Conservation (phyloP, 2,888 invertebrate genomes). For the Pheosia gnoma region DNA sequence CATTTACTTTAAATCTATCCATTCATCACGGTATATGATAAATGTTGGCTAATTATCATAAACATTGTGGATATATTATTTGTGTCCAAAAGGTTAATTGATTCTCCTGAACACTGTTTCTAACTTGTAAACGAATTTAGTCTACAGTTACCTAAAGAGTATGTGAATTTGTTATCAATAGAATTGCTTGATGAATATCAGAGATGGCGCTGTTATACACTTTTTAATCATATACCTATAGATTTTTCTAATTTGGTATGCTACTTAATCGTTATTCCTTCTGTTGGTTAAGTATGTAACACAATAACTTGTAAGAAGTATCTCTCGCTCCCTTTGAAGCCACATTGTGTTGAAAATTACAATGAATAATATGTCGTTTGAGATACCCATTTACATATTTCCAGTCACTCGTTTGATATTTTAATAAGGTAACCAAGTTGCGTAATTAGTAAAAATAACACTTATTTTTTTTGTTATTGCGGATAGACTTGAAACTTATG, state of each 20-base stretch:
- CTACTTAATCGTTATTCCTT: not conserved
- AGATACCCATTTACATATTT: too few species aligned
- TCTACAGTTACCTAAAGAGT: not conserved
- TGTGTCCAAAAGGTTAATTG: constrained; percentile 22
- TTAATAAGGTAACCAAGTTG: too few species aligned
- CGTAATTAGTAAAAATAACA: too few species aligned
- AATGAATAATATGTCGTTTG: not conserved
- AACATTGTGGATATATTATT: constrained; percentile 18
- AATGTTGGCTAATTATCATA: constrained; percentile 16
- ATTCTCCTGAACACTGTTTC: constrained; percentile 24
- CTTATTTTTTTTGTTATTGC: too few species aligned
- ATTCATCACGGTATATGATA: constrained; percentile 28
- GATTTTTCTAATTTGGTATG: not conserved
- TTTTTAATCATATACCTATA: too few species aligned
- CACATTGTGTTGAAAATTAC: not conserved
- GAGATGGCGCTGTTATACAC: not conserved
- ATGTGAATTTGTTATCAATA: not conserved
- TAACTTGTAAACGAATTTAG: constrained; percentile 9
- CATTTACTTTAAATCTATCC: constrained; percentile 35
- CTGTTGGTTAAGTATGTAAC: not conserved
- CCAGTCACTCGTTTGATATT: too few species aligned
- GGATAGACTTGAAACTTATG: too few species aligned
- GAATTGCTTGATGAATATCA: not conserved
- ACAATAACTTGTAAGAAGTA: not conserved
- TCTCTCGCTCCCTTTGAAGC: constrained; percentile 5